Evolutionary conservation across 2,797 vertebrate genomes (phyloP).

Genomic region (Emys orbicularis): DNA sequence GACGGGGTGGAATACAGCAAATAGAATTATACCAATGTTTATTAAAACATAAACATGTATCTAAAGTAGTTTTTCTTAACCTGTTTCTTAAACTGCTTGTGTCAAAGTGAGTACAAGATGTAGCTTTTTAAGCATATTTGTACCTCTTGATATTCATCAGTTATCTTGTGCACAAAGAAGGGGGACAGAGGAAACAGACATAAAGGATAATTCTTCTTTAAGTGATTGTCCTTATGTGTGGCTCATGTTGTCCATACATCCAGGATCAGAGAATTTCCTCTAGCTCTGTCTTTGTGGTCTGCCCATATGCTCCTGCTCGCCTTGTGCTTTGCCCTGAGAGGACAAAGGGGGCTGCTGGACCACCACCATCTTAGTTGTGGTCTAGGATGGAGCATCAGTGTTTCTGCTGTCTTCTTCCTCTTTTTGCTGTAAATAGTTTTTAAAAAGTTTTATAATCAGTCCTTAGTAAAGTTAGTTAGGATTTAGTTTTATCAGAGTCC

Average conservation of each 20-base stretch:
- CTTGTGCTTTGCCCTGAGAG: neutral
- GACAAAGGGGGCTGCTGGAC: neutral
- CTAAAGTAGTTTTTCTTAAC: neutral
- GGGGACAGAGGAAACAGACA: slow-evolving; percentile 32
- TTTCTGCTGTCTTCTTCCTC: neutral
- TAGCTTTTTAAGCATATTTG: slow-evolving; percentile 46
- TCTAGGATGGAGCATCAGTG: neutral
- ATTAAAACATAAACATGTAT: too few relatives aligned
- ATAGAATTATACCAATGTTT: neutral
- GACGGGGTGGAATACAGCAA: neutral
- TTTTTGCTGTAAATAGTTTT: neutral
- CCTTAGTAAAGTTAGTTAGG: too few relatives aligned
- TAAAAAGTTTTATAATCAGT: neutral
- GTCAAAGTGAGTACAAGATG: slow-evolving; percentile 25
- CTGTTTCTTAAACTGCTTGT: accelerated
- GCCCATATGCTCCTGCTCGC: neutral
- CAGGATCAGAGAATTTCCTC: neutral
- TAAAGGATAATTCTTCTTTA: neutral
- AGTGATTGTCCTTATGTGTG: neutral
- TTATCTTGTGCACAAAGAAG: neutral
- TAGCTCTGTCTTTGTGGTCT: neutral
- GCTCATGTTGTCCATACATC: neutral
- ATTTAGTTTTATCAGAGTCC: too few relatives aligned
- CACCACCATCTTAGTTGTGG: neutral
- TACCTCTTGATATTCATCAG: slow-evolving; percentile 59